Evolutionary conservation across 2,797 vertebrate genomes (phyloP).

Genomic region (Melanotaenia pygmaea): DNA sequence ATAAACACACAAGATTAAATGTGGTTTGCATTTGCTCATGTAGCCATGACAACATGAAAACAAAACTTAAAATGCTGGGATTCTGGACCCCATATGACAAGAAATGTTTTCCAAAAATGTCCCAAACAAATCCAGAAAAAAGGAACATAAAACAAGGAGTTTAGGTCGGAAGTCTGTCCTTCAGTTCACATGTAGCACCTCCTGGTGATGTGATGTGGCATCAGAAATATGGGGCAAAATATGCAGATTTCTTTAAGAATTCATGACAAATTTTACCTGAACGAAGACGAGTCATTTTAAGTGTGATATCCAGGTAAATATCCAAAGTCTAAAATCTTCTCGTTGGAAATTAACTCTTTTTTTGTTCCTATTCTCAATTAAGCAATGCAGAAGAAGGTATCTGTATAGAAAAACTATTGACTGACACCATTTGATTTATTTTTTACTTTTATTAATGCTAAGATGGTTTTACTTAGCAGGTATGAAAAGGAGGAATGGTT

Average conservation of each 20-base stretch:
- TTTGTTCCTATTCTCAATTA: neutral
- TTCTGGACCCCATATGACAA: neutral
- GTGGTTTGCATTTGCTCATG: neutral
- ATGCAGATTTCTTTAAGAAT: neutral
- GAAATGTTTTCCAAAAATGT: neutral
- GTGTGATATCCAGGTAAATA: neutral
- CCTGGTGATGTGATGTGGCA: neutral
- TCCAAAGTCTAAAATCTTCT: neutral
- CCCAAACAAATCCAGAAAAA: neutral
- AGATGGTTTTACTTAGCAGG: neutral
- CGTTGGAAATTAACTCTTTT: neutral
- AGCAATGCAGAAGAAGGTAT: neutral
- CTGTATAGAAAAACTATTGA: neutral
- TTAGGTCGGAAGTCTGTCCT: neutral
- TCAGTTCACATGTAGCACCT: neutral
- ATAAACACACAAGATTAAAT: neutral
- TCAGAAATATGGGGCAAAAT: neutral
- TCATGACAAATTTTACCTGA: neutral
- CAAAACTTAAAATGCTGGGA: conserved; percentile 1
- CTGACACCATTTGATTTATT: neutral
- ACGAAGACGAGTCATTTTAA: neutral
- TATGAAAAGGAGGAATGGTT: too few relatives aligned
- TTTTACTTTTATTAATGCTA: neutral
- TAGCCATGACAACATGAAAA: neutral
- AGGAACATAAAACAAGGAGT: neutral